phyloP scores from a whole-genome alignment of 2,113 vertebrate genomes.

The Anas platyrhynchos region DNA sequence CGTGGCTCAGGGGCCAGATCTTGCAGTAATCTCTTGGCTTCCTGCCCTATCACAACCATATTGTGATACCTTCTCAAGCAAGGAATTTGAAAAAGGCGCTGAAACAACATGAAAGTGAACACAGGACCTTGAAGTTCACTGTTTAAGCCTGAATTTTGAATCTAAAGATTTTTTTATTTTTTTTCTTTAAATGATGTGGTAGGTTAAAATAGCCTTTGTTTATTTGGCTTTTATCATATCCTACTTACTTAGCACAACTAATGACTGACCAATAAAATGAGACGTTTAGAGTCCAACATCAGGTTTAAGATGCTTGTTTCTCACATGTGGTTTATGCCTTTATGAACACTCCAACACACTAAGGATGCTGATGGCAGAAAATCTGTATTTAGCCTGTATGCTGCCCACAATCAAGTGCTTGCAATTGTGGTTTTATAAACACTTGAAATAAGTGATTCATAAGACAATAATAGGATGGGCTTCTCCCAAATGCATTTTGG shows the following conservation, averaged over 20 bases:
- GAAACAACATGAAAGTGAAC: conserved; percentile 20
- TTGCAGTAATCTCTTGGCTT: neutral
- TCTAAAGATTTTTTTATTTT: neutral
- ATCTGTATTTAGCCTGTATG: neutral
- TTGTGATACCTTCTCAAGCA: neutral
- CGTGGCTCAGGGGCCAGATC: neutral
- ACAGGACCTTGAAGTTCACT: neutral
- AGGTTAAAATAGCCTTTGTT: neutral
- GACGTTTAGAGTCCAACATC: neutral
- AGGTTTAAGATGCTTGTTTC: neutral
- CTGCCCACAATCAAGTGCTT: neutral
- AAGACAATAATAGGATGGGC: neutral
- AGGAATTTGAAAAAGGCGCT: conserved; percentile 3
- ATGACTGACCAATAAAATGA: fast-evolving
- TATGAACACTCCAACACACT: neutral
- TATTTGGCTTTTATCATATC: neutral
- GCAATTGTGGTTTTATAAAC: neutral
- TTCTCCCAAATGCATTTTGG: neutral
- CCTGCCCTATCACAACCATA: neutral
- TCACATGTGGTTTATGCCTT: neutral
- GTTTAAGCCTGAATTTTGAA: neutral
- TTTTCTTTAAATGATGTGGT: fast-evolving
- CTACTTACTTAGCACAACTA: neutral
- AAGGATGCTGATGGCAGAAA: neutral
- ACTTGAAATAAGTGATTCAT: neutral